Base-by-base conservation (phyloP, 2,888 invertebrate species). In the Nymphalis c-album region DNA sequence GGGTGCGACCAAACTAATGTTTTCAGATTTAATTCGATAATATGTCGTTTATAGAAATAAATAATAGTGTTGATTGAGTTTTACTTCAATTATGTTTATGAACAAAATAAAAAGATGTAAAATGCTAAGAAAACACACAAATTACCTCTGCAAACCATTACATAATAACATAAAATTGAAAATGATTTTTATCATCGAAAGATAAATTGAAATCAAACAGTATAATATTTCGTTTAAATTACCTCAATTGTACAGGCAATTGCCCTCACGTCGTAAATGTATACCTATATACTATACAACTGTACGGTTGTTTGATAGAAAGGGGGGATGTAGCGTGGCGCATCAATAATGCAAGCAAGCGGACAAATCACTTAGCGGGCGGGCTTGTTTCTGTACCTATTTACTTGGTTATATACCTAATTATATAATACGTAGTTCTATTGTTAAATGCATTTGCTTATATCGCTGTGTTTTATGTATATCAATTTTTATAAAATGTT, bases 331-430 rank as follows among this genome's bases (percentile, higher is more conserved):
- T 66, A 69, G 51, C 64, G 22, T 16, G 50, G 68, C 70, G 76
- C 86, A 89, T 89, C 78, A 87, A 89, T 87, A 85, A 89, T 89
- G 84, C 87, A 89, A 35, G 80, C 76, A 78, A 86, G 83, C 88
- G 87, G 86, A 86, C 87, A 86, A 85, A 86, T 82, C 89, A 87
- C 88, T 88, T 85, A 86, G 81, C 80, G 82, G 77, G 71, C 73
- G 74, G 45, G 64, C 60, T 62, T 71, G 64, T 72, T 67, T 71
- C 40, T 40, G 61, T 69, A 60, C 70, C 61, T 72, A 69, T 64
- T 40, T 55, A 53, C 50, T 57, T 40, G 8, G 57, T 18, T 46
- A 61, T 57, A 48, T 63, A 57, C 8, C 31, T 63, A 63, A 48
- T 35, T 35, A 63, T 53, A 35, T 60, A 47, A 48, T 57, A 31